These are phyloP conservation scores for Echeneis naucrates DNA, from an alignment of 2,797 vertebrate species.

Conservation along the genomic window DNA sequence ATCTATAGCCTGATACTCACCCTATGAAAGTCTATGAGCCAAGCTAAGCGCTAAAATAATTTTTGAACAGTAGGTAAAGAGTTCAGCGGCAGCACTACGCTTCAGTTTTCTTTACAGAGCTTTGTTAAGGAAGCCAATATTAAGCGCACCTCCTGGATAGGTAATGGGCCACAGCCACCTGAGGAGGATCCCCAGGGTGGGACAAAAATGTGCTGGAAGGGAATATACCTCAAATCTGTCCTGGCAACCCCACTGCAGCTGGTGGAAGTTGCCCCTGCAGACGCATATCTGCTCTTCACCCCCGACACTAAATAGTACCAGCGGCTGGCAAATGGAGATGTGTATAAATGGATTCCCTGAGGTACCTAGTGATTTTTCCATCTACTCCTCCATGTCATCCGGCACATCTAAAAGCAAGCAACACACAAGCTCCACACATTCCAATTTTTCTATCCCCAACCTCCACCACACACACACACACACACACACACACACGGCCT, in stretches of 20 bases:
- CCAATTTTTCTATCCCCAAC: slow-evolving; percentile 3
- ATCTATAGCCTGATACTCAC: too few relatives aligned
- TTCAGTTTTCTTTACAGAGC: slow-evolving; percentile 7
- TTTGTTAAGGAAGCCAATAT: neutral
- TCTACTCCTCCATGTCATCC: slow-evolving; percentile 39
- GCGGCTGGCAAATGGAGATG: slow-evolving; percentile 30
- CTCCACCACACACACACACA: neutral
- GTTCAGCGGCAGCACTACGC: neutral
- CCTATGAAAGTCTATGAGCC: neutral
- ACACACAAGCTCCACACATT: slow-evolving; percentile 40
- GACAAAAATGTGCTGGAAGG: slow-evolving; percentile 7
- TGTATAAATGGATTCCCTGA: slow-evolving; percentile 46
- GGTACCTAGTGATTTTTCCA: slow-evolving; percentile 47
- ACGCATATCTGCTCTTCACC: slow-evolving; percentile 26
- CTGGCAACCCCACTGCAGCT: slow-evolving; percentile 19
- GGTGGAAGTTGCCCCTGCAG: slow-evolving; percentile 22
- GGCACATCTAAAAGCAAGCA: slow-evolving; percentile 40
- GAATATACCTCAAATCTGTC: slow-evolving; percentile 23
- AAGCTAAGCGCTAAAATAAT: neutral
- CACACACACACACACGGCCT: slow-evolving; percentile 15
- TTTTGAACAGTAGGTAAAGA: slow-evolving; percentile 8
- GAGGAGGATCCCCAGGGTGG: slow-evolving; percentile 20
- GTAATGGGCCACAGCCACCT: slow-evolving; percentile 23
- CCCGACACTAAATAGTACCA: neutral
- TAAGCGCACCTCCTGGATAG: slow-evolving; percentile 10